Percentiles rank a stretch among this genome's conserved stretches.
Evolutionary conservation across 2,888 invertebrate species (phyloP).

Genomic region (Drosophila sordidapex): DNA sequence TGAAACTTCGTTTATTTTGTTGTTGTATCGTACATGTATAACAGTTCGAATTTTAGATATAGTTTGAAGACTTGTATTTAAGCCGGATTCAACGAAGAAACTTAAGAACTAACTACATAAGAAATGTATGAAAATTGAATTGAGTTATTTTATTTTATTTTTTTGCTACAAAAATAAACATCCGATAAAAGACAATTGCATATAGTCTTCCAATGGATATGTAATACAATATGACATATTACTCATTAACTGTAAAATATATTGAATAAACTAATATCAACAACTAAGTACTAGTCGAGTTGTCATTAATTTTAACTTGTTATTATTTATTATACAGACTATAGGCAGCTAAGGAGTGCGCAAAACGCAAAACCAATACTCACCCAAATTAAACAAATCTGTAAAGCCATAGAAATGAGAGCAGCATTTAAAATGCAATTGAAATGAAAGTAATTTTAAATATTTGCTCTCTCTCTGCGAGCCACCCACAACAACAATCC

Average conservation of each 20-base stretch:
- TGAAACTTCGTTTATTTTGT: no score
- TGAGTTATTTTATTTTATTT: slow-evolving; percentile 6
- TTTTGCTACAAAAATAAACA: slow-evolving; percentile 17
- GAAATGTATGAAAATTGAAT: slow-evolving; percentile 4
- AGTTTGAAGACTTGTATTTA: slow-evolving; percentile 3
- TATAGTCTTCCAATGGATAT: neutral
- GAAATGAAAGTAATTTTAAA: slow-evolving; percentile 32
- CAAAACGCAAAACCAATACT: neutral
- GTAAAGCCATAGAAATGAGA: slow-evolving; percentile 3
- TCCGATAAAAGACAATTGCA: no score
- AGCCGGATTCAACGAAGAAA: neutral
- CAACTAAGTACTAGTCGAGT: neutral
- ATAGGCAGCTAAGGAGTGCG: neutral
- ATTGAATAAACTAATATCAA: no score
- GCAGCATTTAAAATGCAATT: slow-evolving; percentile 30
- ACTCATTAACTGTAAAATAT: neutral
- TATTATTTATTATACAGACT: neutral
- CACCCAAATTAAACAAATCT: neutral
- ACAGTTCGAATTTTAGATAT: slow-evolving; percentile 5
- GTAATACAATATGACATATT: neutral
- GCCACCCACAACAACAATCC: slow-evolving; percentile 11
- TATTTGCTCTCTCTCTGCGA: slow-evolving; percentile 9
- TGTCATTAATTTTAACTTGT: neutral
- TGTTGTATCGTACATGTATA: neutral
- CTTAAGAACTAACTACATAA: slow-evolving; percentile 5